Percentiles rank a stretch among this genome's conserved stretches.
Conservation (phyloP, 1,140 invertebrate species). For the Drosophila nikananu region DNA sequence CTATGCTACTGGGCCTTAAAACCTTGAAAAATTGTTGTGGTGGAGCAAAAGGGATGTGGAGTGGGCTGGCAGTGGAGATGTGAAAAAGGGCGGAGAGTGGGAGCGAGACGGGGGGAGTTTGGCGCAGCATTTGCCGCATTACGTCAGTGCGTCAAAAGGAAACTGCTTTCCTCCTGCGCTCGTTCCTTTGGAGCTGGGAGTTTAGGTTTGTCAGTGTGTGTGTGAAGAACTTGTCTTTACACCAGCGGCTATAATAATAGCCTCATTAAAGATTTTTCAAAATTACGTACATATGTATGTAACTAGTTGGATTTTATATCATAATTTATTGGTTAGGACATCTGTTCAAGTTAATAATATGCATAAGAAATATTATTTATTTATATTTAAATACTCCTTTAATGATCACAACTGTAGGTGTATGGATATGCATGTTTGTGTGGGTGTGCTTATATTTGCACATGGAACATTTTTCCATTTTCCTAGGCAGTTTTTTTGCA, state of each 20-base stretch:
- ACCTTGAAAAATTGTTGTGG: conserved; percentile 72
- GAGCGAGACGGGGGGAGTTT: conserved; percentile 34
- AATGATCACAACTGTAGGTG: conserved; percentile 4
- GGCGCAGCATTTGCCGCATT: conserved; percentile 77
- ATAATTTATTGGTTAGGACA: too few relatives aligned
- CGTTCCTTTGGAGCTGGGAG: conserved; percentile 30
- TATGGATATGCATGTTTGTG: conserved; percentile 2
- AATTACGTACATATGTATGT: too few relatives aligned
- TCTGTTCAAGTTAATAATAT: too few relatives aligned
- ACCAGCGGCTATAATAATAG: not conserved
- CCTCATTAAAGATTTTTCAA: too few relatives aligned
- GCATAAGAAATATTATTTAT: not conserved
- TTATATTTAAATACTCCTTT: not conserved
- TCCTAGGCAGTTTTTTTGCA: conserved; percentile 33
- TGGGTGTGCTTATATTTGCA: conserved; percentile 21
- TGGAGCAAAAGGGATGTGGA: conserved; percentile 5
- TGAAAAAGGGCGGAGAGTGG: not conserved
- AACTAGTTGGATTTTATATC: too few relatives aligned
- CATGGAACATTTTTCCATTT: conserved; percentile 63
- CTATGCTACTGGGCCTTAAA: conserved; percentile 84
- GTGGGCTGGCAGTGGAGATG: not conserved
- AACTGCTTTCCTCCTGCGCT: conserved; percentile 32
- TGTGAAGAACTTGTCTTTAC: conserved; percentile 13
- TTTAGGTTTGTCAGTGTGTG: not conserved
- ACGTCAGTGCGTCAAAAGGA: conserved; percentile 78